Evolutionary conservation across 2,113 vertebrate genomes (phyloP), one percentile per base, ranked within the genome.

Genomic region (Pandion haliaetus): DNA sequence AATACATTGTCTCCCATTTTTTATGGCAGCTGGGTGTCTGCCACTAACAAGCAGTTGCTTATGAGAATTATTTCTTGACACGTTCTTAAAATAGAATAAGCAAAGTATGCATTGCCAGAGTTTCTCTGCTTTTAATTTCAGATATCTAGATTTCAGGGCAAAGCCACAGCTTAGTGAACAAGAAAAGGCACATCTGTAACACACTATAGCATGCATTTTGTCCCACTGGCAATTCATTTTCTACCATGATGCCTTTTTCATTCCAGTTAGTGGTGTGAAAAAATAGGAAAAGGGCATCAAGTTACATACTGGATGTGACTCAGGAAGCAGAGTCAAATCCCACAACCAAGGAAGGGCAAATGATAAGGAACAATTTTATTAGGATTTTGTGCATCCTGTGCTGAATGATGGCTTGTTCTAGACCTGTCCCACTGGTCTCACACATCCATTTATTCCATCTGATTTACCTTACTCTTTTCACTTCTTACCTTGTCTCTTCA

Each of bases 41-140:
- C 95, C 95, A 95, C 82, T 93, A 90, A 86, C 95, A 96, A 96
- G 71, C 94, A 94, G 76, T 95, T 97, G 71, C 66, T 94, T 82
- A 92, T 74, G 92, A 86, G 92, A 96, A 95, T 77, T 52, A 86
- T 87, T 95, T 93, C 67, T 80, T 63, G 42, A 82, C 91, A 74
- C 52, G 34, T 95, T 95, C 96, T 95, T 89, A 95, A 96, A 97
- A 95, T 72, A 91, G 92, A 88, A 96, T 90, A 94, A 92, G 59
- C 26, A 87, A 84, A 93, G 49, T 66, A 66, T 76, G 72, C 0
- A 0, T 89, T 92, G 52, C 62, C 54, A 96, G 79, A 73, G 42
- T 92, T 91, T 95, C 31, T 80, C 69, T 96, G 50, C 67, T 74
- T 61, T 62, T 90, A 72, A 89, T 71, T 88, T 91, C 44, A 92